phyloP scores from a whole-genome alignment of 2,888 invertebrate species.

The Nymphalis c-album region DNA sequence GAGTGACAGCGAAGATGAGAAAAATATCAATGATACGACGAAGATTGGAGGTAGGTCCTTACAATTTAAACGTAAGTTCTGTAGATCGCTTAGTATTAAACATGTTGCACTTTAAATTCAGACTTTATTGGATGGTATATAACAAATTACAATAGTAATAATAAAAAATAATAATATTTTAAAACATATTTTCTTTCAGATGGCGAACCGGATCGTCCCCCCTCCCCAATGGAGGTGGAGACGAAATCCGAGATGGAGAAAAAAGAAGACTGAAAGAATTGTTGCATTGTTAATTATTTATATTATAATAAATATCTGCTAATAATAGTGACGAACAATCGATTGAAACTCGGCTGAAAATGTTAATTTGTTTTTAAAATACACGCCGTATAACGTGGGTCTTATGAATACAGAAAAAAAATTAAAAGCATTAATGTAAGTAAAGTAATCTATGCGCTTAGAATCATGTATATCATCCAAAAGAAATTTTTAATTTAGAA shows the following conservation, averaged over 20 bases:
- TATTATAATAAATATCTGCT: conserved; percentile 21
- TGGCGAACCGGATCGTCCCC: conserved; percentile 58
- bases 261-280: conserved; percentile 72
- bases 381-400: neutral
- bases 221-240: conserved; percentile 55
- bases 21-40: conserved; percentile 40
- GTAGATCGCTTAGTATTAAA: too few species aligned
- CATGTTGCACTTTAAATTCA: too few species aligned
- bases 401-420: conserved; percentile 3
- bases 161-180: neutral
- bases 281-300: conserved; percentile 32
- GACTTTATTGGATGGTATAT: too few species aligned
- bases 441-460: neutral
- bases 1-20: conserved; percentile 69
- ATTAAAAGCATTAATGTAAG: neutral
- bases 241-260: conserved; percentile 64
- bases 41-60: conserved; percentile 45
- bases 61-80: too few species aligned
- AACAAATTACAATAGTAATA: too few species aligned
- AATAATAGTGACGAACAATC: neutral
- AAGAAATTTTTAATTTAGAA: neutral
- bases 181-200: conserved; percentile 37
- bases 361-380: neutral
- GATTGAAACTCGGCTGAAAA: neutral
- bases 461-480: neutral